Base-by-base conservation (phyloP, 2,888 invertebrate genomes). In the Xestia xanthographa region DNA sequence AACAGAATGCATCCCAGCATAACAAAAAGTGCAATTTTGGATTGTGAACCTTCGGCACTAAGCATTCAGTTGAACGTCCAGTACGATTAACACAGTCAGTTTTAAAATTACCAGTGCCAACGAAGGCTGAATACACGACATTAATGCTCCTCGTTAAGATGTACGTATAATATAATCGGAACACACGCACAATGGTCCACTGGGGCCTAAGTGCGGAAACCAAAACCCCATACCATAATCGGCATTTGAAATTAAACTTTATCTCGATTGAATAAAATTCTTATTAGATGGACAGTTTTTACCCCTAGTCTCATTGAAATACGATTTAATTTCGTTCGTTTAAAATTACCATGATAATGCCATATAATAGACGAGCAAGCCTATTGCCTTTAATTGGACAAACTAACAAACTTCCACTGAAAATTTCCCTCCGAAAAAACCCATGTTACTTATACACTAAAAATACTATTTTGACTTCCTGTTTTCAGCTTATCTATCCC, bases 381-480 rank as follows among this genome's bases (percentile, higher is more conserved):
- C n/a, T 41, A 8, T 38, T n/a, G n/a, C n/a, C n/a, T 34, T 41
- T 63, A 14, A 41, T 62, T 41, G n/a, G 11, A n/a, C 38, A n/a
- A 1, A n/a, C 41, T n/a, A 22, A 22, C 63, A 63, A 22, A 1
- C 41, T 6, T 3, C n/a, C 26, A 38, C 34, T 41, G 17, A 41
- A 20, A 63, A 41, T 17, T 14, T 26, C 22, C 8, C 14, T 60
- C 8, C 3, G 0, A n/a, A 41, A 63, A 41, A 41, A 26, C 14
- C 63, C n/a, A 41, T 41, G 41, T 63, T 63, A 17, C n/a, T 41
- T 41, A 41, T 63, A 12, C 41, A 0, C 6, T 41, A 8, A 41
- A 62, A 63, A 41, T 41, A n/a, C 14, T n/a, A 63, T 38, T 63
- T 63, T n/a, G 38, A n/a, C 14, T 63, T 63, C 63, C 63, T 41